Evolutionary conservation across 2,888 invertebrate genomes (phyloP).

Genomic region (Orthosia cruda): DNA sequence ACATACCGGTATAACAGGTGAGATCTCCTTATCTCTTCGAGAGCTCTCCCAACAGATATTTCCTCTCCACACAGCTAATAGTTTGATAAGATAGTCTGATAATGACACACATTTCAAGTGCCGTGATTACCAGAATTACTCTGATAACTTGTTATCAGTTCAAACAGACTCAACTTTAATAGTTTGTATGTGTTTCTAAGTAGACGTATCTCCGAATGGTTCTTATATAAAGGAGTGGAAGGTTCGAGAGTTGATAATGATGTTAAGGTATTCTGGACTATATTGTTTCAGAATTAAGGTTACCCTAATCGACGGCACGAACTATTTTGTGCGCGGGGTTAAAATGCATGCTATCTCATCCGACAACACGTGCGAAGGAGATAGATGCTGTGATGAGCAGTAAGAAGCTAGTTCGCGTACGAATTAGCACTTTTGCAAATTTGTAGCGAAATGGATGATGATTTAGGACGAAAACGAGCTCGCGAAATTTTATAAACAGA

Average conservation of each 20-base stretch:
- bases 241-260: neutral
- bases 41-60: conserved; percentile 12
- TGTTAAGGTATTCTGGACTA: neutral
- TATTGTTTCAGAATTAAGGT: too few relatives aligned
- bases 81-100: conserved; percentile 39
- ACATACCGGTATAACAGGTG: neutral
- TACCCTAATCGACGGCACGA: too few relatives aligned
- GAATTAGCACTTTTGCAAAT: too few relatives aligned
- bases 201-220: conserved; percentile 2
- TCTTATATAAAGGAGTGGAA: neutral
- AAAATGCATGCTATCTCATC: too few relatives aligned
- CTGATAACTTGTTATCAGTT: conserved; percentile 27
- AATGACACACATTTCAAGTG: conserved; percentile 31
- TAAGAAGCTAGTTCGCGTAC: too few relatives aligned
- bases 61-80: conserved; percentile 31
- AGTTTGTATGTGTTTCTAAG: conserved; percentile 10
- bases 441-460: too few relatives aligned
- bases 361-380: too few relatives aligned
- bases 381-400: too few relatives aligned
- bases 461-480: neutral
- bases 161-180: neutral
- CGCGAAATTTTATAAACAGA: too few relatives aligned
- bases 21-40: conserved; percentile 17
- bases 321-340: too few relatives aligned
- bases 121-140: conserved; percentile 35